Evolutionary conservation across 2,797 vertebrate genomes (phyloP), one percentile per base, ranked within the genome.

Genomic region (Crocodylus rhombifer): DNA sequence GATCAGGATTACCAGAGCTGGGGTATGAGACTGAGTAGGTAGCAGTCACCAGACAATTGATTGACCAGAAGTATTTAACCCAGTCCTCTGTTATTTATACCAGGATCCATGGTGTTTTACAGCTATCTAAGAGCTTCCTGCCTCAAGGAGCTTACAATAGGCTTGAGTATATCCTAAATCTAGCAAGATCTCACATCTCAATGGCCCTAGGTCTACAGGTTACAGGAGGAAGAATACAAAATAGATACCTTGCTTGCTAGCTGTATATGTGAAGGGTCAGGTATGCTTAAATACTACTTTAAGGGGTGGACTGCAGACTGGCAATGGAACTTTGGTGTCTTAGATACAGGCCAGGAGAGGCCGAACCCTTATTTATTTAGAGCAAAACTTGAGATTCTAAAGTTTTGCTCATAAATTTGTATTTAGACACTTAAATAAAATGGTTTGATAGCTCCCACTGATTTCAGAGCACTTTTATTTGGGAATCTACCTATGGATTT

Each of bases 1-100:
- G 42, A 51, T 51, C 42, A 51, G 42, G 42, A 51, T 51, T 51
- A 51, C 42, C 42, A 51, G 42, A 51, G 42, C 42, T 51, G 42
- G 42, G 42, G 42, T 10, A 9, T 51, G 42, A 51, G 42, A 51
- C 42, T n/a, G 28, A 89, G 82, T 82, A 94, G 85, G 58, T 79
- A 92, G 88, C 90, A 90, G 87, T 85, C 82, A 95, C 74, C 74
- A 95, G 89, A 95, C 83, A 92, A 94, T 63, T 88, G 86, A 89
- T 92, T 90, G 88, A 76, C 58, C 79, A 79, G 81, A 76, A 95
- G 96, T 94, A 96, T 94, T 88, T 88, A 88, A 95, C 96, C 71
- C 12, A 4, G 86, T 86, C 28, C 65, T 81, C 71, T 86, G 75
- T 95, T 94, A 89, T 92, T 95, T 95, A 94, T 89, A 81, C 79